Percentiles rank a stretch among this genome's conserved stretches.
These are phyloP conservation scores for Pollenia angustigena DNA, from an alignment of 2,888 invertebrate species.

Conservation along the genomic window DNA sequence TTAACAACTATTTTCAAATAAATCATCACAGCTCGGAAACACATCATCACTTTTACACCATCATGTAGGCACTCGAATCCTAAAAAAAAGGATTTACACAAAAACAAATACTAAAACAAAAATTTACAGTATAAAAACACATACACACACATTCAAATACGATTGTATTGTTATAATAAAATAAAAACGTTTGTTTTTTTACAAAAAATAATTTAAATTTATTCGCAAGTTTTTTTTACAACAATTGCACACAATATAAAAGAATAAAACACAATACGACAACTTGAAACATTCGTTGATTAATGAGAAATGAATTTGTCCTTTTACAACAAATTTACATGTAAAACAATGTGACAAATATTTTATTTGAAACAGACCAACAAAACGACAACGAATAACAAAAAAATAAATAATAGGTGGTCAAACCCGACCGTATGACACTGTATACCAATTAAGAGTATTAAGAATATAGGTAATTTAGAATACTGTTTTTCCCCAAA, in stretches of 20 bases:
- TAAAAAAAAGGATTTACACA: not conserved
- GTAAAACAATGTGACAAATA: slow-evolving; percentile 52
- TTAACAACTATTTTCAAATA: slow-evolving; percentile 54
- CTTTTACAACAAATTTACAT: slow-evolving; percentile 62
- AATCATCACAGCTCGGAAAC: slow-evolving; percentile 45
- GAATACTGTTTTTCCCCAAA: no score
- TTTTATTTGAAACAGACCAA: slow-evolving; percentile 30
- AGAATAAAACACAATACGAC: slow-evolving; percentile 60
- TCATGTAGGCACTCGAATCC: no score
- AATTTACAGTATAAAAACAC: not conserved
- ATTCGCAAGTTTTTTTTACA: slow-evolving; percentile 20
- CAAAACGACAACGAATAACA: slow-evolving; percentile 8
- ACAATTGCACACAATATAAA: slow-evolving; percentile 11
- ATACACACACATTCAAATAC: not conserved
- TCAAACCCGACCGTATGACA: slow-evolving; percentile 35
- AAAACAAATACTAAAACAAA: not conserved
- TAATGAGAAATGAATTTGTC: slow-evolving; percentile 72
- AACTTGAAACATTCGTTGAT: slow-evolving; percentile 71
- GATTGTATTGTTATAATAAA: not conserved
- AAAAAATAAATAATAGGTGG: slow-evolving; percentile 25
- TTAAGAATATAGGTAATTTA: no score
- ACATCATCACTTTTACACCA: not conserved
- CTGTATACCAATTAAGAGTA: no score
- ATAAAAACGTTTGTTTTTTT: not conserved
- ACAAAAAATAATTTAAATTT: slow-evolving; percentile 28